Evolutionary conservation across 2,113 vertebrate genomes (phyloP), one percentile per base, ranked within the genome.

Genomic region (Anguilla rostrata): DNA sequence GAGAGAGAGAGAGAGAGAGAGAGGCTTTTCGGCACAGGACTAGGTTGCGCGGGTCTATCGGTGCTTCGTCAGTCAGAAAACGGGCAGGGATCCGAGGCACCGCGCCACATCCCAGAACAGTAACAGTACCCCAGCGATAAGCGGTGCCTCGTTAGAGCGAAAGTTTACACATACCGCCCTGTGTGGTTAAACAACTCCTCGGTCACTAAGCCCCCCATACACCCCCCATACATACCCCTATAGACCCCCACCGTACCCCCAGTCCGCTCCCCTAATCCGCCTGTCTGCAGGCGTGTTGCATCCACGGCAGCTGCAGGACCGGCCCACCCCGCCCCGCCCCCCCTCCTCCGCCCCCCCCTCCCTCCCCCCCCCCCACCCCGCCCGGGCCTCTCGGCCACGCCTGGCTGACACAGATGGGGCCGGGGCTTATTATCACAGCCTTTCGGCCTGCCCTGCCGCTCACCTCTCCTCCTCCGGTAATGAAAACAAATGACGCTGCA

Each of bases 351-450:
- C 34, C 34, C 34, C 34, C 0, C 34, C 34, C 79, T 83, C n/a
- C 16, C 85, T 16, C 85, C 66, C 34, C 0, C 87, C 85, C 85
- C 34, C 85, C 66, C 34, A 0, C 87, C 85, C 79, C 84, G 56
- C 82, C 86, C 46, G 15, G 12, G 57, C 39, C 71, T 79, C 56
- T 83, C 88, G 66, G 78, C 82, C 49, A 87, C 60, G 49, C 82
- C 90, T 78, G 87, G 81, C 83, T 82, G 60, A 84, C 90, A 93
- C 92, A 94, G 92, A 94, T 93, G 90, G 91, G 86, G 66, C 82
- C 22, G 20, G 86, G 81, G 34, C 34, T 87, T 91, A 91, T 89
- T 83, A 84, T 89, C 94, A 92, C 90, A 86, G 85, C 88, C 88
- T 88, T 82, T 83, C 78, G 88, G 87, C 80, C 83, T 89, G 86